Base-by-base conservation (phyloP, 2,113 vertebrate species). In the Leptobrachium ailaonicum region DNA sequence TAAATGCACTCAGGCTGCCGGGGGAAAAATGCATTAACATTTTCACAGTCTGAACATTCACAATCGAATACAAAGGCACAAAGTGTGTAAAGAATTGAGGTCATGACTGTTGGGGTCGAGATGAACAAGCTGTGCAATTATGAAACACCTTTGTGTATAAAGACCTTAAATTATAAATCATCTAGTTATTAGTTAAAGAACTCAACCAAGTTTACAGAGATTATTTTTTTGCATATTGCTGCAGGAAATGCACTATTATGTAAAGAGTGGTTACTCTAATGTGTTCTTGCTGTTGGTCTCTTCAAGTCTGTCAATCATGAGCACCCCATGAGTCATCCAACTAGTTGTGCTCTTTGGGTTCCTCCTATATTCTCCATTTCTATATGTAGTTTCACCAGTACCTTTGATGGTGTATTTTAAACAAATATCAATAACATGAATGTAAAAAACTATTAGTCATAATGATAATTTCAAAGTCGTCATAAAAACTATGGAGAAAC, bases 1-100 rank as follows among this genome's bases (percentile, higher is more conserved):
- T 87, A 66, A 91, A 92, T 84, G 73, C 82, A 91, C 88, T 89
- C 88, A 87, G 88, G 86, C 90, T 91, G 87, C 90, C 85, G 79
- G 80, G 88, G 87, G 88, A 64, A 79, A 87, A 3, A 70, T 43
- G 12, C 44, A 47, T 71, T 72, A 72, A 72, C 11, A 20, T 20
- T 43, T 45, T 70, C 14, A 11, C 43, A 70, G 14, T 20, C 43
- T 9, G 5, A 70, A 43, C 7, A 50, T n/a, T 70, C 43, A 70
- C 43, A 70, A 13, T 70, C n/a, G n/a, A 32, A 32, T 32, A 32
- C 20, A 3, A 47, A 45, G 42, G 68, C 13, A 45, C 68, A 68
- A 68, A 68, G 42, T 11, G 3, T 44, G n/a, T 20, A 14, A 68
- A 44, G 41, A 68, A 68, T 12, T 42, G 66, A 42, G 47, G 47